Percentiles rank a stretch among this genome's conserved stretches.
Evolutionary conservation across 2,888 invertebrate genomes (phyloP).

Genomic region (Epinotia brunnichana): DNA sequence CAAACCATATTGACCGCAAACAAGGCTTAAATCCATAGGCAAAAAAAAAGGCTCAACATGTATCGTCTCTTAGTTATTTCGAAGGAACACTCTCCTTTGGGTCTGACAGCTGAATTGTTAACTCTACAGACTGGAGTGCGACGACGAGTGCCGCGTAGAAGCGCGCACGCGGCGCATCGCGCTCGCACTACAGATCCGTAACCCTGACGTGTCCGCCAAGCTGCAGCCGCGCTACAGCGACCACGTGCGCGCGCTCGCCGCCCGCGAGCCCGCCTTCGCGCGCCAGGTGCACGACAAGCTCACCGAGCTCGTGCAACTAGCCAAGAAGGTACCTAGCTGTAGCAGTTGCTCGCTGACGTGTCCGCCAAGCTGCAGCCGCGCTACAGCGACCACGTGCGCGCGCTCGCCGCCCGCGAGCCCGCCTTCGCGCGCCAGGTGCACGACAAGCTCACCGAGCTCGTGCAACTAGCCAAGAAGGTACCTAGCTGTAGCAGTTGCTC

Average conservation of each 20-base stretch:
- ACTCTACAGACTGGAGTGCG: slow-evolving; percentile 90
- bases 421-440: slow-evolving; percentile 5
- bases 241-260: slow-evolving; percentile 91
- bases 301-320: slow-evolving; percentile 92
- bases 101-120: too few species aligned
- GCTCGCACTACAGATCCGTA: slow-evolving; percentile 95
- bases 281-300: slow-evolving; percentile 92
- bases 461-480: slow-evolving; percentile 9
- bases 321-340: slow-evolving; percentile 83
- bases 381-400: slow-evolving; percentile 93
- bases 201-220: slow-evolving; percentile 92
- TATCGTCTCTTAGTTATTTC: too few species aligned
- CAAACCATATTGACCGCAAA: too few species aligned
- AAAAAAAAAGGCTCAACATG: too few species aligned
- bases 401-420: slow-evolving; percentile 85
- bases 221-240: slow-evolving; percentile 94
- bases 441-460: slow-evolving; percentile 9
- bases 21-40: too few species aligned
- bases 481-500: background rate
- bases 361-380: slow-evolving; percentile 86
- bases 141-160: slow-evolving; percentile 93
- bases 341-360: too few species aligned
- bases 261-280: slow-evolving; percentile 91
- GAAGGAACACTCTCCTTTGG: too few species aligned
- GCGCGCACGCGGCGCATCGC: slow-evolving; percentile 95